Evolutionary conservation across 2,113 vertebrate species (phyloP).

Genomic region (Sigmodon hispidus): DNA sequence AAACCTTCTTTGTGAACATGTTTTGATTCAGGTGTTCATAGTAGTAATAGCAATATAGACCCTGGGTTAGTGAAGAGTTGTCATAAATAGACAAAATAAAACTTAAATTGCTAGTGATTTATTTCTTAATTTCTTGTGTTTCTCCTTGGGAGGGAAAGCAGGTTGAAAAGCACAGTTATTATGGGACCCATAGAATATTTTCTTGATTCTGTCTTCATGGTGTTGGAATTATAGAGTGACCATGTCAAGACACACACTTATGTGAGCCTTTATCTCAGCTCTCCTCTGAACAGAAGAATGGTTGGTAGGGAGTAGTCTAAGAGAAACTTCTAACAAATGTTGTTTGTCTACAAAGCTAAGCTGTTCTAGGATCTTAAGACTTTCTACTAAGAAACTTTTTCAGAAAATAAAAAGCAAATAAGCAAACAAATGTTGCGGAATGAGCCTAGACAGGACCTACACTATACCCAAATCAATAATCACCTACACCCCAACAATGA

Average conservation of each 20-base stretch:
- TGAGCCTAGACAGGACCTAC: too few relatives aligned
- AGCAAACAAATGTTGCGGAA: too few relatives aligned
- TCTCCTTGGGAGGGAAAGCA: background rate
- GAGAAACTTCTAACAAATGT: background rate
- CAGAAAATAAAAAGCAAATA: background rate
- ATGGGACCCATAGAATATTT: background rate
- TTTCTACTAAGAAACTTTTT: background rate
- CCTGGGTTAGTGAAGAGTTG: background rate
- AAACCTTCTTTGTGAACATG: background rate
- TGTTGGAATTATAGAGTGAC: background rate
- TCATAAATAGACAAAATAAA: background rate
- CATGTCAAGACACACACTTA: rapidly evolving
- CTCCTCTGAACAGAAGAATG: background rate
- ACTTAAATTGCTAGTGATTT: background rate
- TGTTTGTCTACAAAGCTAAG: background rate
- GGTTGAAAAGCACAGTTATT: background rate
- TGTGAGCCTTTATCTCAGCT: background rate
- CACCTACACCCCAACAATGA: too few relatives aligned
- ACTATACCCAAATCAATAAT: too few relatives aligned
- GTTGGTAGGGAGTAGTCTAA: background rate
- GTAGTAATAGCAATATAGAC: background rate
- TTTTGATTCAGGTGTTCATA: background rate
- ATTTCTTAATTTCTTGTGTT: background rate
- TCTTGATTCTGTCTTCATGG: background rate
- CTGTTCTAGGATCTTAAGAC: background rate